A percentile compares a stretch with the other conserved stretches of the same genome.
Evolutionary conservation across 2,888 invertebrate genomes (phyloP).

Genomic region (Escarpia spicata): DNA sequence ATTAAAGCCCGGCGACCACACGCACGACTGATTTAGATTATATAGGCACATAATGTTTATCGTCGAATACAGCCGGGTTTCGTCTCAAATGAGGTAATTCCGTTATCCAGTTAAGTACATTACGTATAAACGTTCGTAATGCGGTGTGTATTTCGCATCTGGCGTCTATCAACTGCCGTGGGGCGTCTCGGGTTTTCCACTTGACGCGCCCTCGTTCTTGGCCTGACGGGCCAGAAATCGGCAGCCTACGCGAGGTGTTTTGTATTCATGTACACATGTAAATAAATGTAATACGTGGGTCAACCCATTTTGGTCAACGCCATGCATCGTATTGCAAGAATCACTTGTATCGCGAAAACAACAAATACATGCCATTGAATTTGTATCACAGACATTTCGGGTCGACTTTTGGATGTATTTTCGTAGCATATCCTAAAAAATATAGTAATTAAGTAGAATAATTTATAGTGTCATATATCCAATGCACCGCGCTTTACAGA

Average conservation of each 20-base stretch:
- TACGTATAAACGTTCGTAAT: conserved; percentile 7
- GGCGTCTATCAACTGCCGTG: not conserved
- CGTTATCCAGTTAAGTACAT: not conserved
- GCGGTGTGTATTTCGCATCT: not conserved
- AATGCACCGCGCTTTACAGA: too few relatives aligned
- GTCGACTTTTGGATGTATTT: too few relatives aligned
- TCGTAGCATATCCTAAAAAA: too few relatives aligned
- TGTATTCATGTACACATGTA: too few relatives aligned
- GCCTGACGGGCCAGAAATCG: not conserved
- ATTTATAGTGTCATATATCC: too few relatives aligned
- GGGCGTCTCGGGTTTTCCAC: not conserved
- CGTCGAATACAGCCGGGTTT: not conserved
- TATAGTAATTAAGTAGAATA: too few relatives aligned
- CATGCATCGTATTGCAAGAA: too few relatives aligned
- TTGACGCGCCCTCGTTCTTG: not conserved
- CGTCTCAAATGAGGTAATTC: conserved; percentile 16
- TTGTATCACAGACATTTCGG: too few relatives aligned
- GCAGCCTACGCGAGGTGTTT: not conserved
- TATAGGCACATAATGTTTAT: not conserved
- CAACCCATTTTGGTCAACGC: too few relatives aligned
- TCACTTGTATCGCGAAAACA: too few relatives aligned
- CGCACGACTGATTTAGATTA: not conserved
- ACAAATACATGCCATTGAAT: too few relatives aligned
- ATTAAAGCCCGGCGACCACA: not conserved
- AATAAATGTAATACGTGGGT: too few relatives aligned